Percentiles rank a stretch among this genome's conserved stretches.
Conservation (phyloP, 2,797 vertebrate species). For the Enoplosus armatus region DNA sequence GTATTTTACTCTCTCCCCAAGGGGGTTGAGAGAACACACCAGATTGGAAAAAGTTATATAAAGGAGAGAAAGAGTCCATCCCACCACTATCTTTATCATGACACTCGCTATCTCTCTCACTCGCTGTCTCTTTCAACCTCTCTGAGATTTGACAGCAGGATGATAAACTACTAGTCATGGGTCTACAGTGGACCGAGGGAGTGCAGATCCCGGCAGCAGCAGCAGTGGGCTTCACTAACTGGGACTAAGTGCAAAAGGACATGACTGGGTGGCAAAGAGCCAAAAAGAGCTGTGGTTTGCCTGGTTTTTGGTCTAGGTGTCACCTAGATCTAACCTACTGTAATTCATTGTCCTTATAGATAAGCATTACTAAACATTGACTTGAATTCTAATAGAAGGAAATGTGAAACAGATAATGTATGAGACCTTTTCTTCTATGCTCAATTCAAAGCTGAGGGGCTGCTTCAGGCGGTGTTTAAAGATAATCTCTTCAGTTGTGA, state of each 20-base stretch:
- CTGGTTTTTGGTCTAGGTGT: slow-evolving; percentile 13
- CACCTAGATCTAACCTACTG: background rate
- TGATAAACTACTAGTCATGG: slow-evolving; percentile 58
- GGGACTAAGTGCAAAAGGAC: slow-evolving; percentile 44
- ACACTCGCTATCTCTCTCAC: slow-evolving; percentile 27
- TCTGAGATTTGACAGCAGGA: slow-evolving; percentile 49
- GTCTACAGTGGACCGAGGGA: slow-evolving; percentile 46
- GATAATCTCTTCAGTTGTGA: slow-evolving; percentile 20
- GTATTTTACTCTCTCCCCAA: slow-evolving; percentile 46
- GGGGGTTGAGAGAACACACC: slow-evolving; percentile 34
- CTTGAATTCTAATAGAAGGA: background rate
- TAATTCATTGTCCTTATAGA: slow-evolving; percentile 4
- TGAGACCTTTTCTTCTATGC: background rate
- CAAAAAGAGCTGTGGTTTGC: slow-evolving; percentile 7
- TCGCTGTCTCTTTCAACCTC: slow-evolving; percentile 34
- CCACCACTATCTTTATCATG: slow-evolving; percentile 39
- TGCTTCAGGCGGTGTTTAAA: slow-evolving; percentile 8
- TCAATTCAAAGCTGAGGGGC: background rate
- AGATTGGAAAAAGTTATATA: slow-evolving; percentile 49
- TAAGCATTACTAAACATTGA: background rate
- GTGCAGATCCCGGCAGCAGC: slow-evolving; percentile 39
- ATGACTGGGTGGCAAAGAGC: slow-evolving; percentile 22
- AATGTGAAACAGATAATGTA: background rate
- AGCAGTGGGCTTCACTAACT: slow-evolving; percentile 39
- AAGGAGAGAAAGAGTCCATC: slow-evolving; percentile 52